Base-by-base conservation (phyloP, 2,888 invertebrate species). In the Embidobia sp. region DNA sequence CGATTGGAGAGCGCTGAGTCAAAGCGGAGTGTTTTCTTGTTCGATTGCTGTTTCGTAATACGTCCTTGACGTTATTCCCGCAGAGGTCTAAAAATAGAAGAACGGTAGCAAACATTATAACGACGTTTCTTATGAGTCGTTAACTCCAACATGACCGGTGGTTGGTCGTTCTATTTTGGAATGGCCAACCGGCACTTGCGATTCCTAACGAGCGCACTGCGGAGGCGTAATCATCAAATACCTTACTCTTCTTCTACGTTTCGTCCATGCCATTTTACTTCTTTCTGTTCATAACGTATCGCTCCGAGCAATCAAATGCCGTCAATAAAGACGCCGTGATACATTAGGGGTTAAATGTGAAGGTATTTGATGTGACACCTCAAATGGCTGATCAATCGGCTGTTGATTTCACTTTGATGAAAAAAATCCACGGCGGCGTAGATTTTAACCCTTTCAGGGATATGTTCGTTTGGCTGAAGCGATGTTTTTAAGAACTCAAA, bases 1-100 rank as follows among this genome's bases (percentile, higher is more conserved):
- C 67, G 77, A 77, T 77, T 72, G 72, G 67, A 67, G 61, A 53
- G 55, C 55, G 44, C 63, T 66, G 72, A 77, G 72, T 77, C 72
- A 77, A 77, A 72, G 61, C 72, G 44, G 57, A 77, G 72, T 77
- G 75, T 79, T 81, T 81, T 81, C 79, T 78, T 73, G 77, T 72
- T 81, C 83, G 83, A 84, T 83, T 79, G 82, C 78, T 78, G 82
- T 86, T 84, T 86, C 83, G 83, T 82, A 85, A 86, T 82, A 78
- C 84, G 87, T 84, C 87, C 87, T 87, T 87, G 85, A 83, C 81
- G 84, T 81, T 87, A 85, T 85, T 84, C 78, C 78, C 79, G 81
- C 80, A 79, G 78, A 53, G 53, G 44, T 55, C 80, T 85, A 85
- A 83, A 83, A 84, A 85, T 85, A 77, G 72, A 49, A 44, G 57